Percentiles rank a stretch among this genome's conserved stretches.
Evolutionary conservation across 2,113 vertebrate genomes (phyloP).

Genomic region (Rhagologus leucostigma): DNA sequence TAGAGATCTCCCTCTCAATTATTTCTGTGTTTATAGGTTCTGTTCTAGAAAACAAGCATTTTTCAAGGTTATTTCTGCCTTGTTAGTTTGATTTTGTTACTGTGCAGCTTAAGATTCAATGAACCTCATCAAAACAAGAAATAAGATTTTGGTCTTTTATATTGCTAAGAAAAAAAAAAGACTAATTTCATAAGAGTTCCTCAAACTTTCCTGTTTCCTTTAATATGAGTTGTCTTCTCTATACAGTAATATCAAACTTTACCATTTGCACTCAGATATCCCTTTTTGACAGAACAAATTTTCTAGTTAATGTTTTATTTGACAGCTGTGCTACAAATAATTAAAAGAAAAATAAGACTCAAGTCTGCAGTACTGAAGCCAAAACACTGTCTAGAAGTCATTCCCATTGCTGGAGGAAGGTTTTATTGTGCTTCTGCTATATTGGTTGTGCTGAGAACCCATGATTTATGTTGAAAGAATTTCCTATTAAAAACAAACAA

Average conservation of each 20-base stretch:
- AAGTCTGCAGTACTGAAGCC: slow-evolving; percentile 55
- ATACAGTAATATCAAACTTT: slow-evolving; percentile 43
- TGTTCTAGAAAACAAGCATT: background rate
- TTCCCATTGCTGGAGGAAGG: slow-evolving; percentile 50
- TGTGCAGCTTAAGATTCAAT: background rate
- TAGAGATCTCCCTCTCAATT: background rate
- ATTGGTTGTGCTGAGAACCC: slow-evolving; percentile 54
- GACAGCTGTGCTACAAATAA: slow-evolving; percentile 73
- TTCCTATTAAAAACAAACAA: slow-evolving; percentile 55
- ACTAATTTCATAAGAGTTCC: slow-evolving; percentile 33
- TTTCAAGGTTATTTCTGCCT: background rate
- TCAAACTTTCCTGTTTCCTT: slow-evolving; percentile 46
- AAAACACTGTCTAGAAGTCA: slow-evolving; percentile 68
- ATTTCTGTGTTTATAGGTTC: background rate
- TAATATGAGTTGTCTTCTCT: slow-evolving; percentile 26
- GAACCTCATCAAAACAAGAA: slow-evolving; percentile 46
- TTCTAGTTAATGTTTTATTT: slow-evolving; percentile 75
- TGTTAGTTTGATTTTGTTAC: background rate
- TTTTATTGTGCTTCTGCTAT: slow-evolving; percentile 69
- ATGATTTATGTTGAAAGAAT: slow-evolving; percentile 68
- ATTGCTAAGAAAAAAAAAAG: slow-evolving; percentile 39
- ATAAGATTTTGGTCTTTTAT: slow-evolving; percentile 15
- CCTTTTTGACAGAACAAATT: slow-evolving; percentile 68
- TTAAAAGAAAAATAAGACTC: slow-evolving; percentile 65
- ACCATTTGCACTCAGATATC: slow-evolving; percentile 50